Evolutionary conservation across 92 coral and sea anemone genomes (phyloP), one percentile per base, ranked within the genome.

Genomic region (Micromussa lordhowensis): DNA sequence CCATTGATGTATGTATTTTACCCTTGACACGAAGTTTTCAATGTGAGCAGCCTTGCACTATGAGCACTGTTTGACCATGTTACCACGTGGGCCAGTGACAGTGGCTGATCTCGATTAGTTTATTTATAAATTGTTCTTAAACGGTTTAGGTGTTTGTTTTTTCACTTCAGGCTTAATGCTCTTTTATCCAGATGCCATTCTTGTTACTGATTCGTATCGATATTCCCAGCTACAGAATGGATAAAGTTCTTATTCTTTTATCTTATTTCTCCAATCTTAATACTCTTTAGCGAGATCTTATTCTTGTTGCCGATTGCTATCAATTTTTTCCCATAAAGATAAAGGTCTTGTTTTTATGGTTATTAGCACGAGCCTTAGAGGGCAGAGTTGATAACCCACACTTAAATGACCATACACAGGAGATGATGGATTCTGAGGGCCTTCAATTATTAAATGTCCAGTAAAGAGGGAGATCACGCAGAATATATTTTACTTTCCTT

Each of bases 51-150:
- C 71, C 13, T 15, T 66, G 34, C 32, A 26, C 16, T 26, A 5
- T 64, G 32, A 17, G 17, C 70, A 30, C 24, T 10, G 28, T 64
- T 64, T 64, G 70, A 7, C 70, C 32, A 4, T 11, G 1, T 5
- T 29, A 63, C 69, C 29, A 63, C 69, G 26, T 3, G 9, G 29
- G n/a, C 22, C 68, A 61, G 68, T 61, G 68, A 22, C 68, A 57
- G 22, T 61, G 9, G 15, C 70, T 64, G 15, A 22, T 64, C 70
- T 64, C 26, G 70, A 26, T 21, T 10, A 64, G 32, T 28, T n/a
- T 66, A 66, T 66, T 66, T 66, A 66, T 66, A 66, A 66, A 66
- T 66, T 24, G 71, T 28, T 66, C 32, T 66, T 66, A 66, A 66
- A 3, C 29, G 71, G 18, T 66, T 26, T 28, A 9, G 12, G 12